Conservation (phyloP, 2,888 invertebrate genomes). For the Pharmacophagus antenor region DNA sequence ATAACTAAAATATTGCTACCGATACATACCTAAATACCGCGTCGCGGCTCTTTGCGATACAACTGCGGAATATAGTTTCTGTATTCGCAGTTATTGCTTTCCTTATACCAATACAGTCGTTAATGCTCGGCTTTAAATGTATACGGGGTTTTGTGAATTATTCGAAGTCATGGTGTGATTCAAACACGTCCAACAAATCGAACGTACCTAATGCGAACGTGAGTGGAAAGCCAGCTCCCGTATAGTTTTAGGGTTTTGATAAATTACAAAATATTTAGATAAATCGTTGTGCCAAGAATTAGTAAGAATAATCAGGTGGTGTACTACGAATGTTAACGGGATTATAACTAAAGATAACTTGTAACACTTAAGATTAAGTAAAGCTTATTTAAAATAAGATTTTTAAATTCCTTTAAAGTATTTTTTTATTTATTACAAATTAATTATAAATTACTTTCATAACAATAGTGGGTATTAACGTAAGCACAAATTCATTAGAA, state of each 20-base stretch:
- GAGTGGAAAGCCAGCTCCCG: conserved; percentile 14
- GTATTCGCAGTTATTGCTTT: conserved; percentile 39
- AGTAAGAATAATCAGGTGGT: neutral
- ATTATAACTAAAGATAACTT: too few species aligned
- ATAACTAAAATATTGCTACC: conserved; percentile 39
- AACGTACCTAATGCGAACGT: conserved; percentile 27
- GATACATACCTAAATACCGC: conserved; percentile 40
- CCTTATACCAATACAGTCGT: conserved; percentile 45
- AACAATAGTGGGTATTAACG: neutral
- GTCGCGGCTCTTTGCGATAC: conserved; percentile 43
- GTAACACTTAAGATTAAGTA: too few species aligned
- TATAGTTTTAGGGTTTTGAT: conserved; percentile 13
- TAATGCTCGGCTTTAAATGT: conserved; percentile 58
- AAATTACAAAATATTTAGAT: conserved; percentile 21
- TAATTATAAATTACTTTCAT: neutral
- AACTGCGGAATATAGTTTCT: conserved; percentile 51
- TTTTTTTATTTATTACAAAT: neutral
- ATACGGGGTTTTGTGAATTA: conserved; percentile 38
- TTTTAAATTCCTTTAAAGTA: neutral
- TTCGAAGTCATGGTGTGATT: conserved; percentile 30
- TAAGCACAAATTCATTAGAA: neutral
- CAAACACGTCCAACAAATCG: conserved; percentile 27
- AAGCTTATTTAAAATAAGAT: too few species aligned
- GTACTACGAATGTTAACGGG: too few species aligned
- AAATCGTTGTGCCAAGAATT: conserved; percentile 10